Base-by-base conservation (phyloP, 2,888 invertebrate genomes). In the Lepas anatifera region DNA sequence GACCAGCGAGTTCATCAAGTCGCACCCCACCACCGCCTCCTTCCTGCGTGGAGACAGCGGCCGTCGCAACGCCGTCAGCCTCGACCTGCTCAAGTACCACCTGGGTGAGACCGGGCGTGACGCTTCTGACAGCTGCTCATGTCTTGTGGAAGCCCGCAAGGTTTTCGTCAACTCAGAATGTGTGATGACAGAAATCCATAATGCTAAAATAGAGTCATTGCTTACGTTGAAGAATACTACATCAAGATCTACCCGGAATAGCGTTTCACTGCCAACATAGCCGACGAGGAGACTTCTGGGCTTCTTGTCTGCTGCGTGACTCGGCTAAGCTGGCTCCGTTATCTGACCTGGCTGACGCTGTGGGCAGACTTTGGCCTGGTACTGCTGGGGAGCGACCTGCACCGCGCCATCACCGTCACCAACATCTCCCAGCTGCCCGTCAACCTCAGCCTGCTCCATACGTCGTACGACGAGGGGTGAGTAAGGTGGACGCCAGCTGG, bases 361-460 rank as follows among this genome's bases (percentile, higher is more conserved):
- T 10, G 29, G 58, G 1, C 58, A 58, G 58, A 58, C 22, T 58
- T 58, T 22, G 58, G 58, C 35, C 58, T 58, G 32, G 58, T 58
- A 22, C 32, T 58, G 58, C 35, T 58, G 58, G 58, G 58, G 18
- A 58, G 58, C 22, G 58, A 58, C 32, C 35, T 58, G 58, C 58
- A 58, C 10, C 58, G 58, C 0, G 58, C 58, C 58, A 58, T 58
- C 58, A 58, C 58, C 58, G 22, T 58, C 35, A 58, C 58, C 32
- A 58, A 58, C 58, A 58, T 58, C 58, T 58, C 58, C 22, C 58
- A 35, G 58, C 35, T 58, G 58, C 58, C 58, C 2, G 58, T 58
- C 18, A 10, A 0, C 16, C 11, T 58, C 35, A 58, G 6, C 32
- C 58, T 58, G 25, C 22, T 32, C 58, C 29, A 18, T 58, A 4